Evolutionary conservation across 2,888 invertebrate species (phyloP).

Genomic region (Colletes collaris): DNA sequence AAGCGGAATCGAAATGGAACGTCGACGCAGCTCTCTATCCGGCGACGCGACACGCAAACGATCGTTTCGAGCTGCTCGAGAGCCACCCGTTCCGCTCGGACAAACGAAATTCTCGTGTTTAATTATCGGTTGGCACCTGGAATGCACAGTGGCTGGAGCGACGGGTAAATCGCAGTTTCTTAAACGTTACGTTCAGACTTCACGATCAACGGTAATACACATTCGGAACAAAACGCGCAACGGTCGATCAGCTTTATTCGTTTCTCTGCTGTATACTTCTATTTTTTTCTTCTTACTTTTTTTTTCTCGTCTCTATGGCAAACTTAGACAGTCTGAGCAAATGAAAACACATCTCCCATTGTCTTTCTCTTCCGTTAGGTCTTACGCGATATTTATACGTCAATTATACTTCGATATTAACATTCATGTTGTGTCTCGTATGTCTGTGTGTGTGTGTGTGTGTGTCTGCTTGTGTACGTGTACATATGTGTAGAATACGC

Average conservation of each 20-base stretch:
- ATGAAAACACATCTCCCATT: slow-evolving; percentile 61
- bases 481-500: slow-evolving; percentile 18
- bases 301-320: slow-evolving; percentile 72
- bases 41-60: not conserved
- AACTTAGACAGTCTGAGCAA: slow-evolving; percentile 79
- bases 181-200: slow-evolving; percentile 63
- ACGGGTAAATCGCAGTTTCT: slow-evolving; percentile 60
- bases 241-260: slow-evolving; percentile 25
- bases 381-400: slow-evolving; percentile 61
- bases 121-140: slow-evolving; percentile 73
- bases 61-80: not conserved
- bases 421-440: slow-evolving; percentile 33
- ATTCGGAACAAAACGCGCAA: slow-evolving; percentile 53
- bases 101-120: slow-evolving; percentile 54
- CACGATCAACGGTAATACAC: slow-evolving; percentile 36
- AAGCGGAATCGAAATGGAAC: slow-evolving; percentile 52
- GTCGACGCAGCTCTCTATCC: slow-evolving; percentile 26
- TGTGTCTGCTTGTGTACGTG: slow-evolving; percentile 1
- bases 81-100: slow-evolving; percentile 22
- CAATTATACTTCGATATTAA: slow-evolving; percentile 25
- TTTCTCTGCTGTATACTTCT: not conserved
- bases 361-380: slow-evolving; percentile 35
- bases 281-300: slow-evolving; percentile 23
- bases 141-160: slow-evolving; percentile 52
- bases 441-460: slow-evolving; percentile 25